A percentile compares a stretch with the other conserved stretches of the same genome.
Conservation (phyloP, 2,888 invertebrate genomes). For the Callyntrura sp. region DNA sequence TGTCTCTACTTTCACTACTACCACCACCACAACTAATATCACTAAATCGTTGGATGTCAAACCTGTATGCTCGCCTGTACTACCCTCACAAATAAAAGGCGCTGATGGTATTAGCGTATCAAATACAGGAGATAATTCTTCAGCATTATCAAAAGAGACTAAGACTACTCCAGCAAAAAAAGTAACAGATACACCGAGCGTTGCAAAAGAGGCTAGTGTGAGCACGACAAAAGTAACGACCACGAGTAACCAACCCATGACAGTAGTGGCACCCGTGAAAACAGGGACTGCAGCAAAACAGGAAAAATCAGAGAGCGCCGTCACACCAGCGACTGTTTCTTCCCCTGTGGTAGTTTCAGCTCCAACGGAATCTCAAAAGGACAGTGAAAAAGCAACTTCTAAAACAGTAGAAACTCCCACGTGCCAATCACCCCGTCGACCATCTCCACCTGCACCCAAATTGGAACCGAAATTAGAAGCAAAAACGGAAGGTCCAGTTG, state of each 20-base stretch:
- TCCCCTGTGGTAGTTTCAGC: background rate
- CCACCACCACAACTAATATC: background rate
- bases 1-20: background rate
- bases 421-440: background rate
- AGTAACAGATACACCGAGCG: background rate
- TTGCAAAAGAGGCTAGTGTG: background rate
- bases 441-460: background rate
- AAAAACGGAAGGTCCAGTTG: background rate
- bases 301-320: background rate
- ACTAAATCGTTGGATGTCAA: background rate
- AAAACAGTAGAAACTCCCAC: background rate
- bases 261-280: background rate
- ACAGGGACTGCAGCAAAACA: background rate
- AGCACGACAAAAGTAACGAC: slow-evolving; percentile 16
- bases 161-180: slow-evolving; percentile 6
- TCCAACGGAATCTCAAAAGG: background rate
- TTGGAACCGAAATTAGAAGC: background rate
- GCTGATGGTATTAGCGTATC: background rate
- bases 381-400: background rate
- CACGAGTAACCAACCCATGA: background rate
- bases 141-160: background rate
- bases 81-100: background rate
- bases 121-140: background rate
- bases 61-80: background rate
- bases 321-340: background rate